These are phyloP conservation scores for Palythoa grandiflora DNA, from an alignment of 92 coral and sea anemone species.

Conservation along the genomic window DNA sequence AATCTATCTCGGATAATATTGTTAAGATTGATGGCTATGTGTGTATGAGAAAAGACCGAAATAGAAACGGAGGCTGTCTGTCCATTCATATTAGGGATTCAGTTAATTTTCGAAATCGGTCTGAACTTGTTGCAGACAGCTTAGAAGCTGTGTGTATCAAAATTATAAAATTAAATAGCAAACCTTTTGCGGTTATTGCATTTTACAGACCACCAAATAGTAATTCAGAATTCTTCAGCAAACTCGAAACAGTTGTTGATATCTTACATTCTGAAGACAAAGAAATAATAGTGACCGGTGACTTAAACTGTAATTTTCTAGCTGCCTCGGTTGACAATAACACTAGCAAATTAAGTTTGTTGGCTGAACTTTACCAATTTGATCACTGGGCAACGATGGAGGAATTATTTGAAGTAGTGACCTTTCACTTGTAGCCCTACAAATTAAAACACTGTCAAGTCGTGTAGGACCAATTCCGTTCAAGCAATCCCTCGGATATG, in stretches of 20 bases:
- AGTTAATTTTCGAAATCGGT: conserved; percentile 17
- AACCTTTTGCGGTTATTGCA: conserved; percentile 36
- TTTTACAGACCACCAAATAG: conserved; percentile 45
- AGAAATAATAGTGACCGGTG: conserved; percentile 37
- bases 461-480: no score
- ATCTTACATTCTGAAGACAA: conserved; percentile 38
- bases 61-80: conserved; percentile 32
- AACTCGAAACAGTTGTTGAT: conserved; percentile 16
- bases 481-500: no score
- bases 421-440: no score
- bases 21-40: conserved; percentile 16
- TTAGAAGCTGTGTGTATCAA: conserved; percentile 46
- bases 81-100: conserved; percentile 34
- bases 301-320: conserved; percentile 21
- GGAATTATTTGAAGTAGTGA: no score
- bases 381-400: neutral
- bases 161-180: conserved; percentile 39
- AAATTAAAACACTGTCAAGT: no score
- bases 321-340: conserved; percentile 5
- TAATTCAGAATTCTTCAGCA: neutral
- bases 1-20: conserved; percentile 21
- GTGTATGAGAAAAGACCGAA: conserved; percentile 36
- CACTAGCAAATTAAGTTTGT: conserved; percentile 30
- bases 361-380: conserved; percentile 46
- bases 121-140: conserved; percentile 20